Base-by-base conservation (phyloP, 2,797 vertebrate species). In the Acanthurus leucopareius region DNA sequence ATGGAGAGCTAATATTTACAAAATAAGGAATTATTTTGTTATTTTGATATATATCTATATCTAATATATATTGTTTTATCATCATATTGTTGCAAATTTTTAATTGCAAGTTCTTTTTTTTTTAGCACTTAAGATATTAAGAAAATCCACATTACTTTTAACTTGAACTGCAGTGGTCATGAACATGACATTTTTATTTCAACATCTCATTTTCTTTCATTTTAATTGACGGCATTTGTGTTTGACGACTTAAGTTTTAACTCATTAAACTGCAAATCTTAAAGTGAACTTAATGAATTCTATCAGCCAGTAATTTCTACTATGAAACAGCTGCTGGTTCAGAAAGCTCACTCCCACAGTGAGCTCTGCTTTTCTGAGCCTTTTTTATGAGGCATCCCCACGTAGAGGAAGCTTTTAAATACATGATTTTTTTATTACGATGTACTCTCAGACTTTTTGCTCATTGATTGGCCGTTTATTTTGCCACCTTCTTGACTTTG, bases 401-500 rank as follows among this genome's bases (percentile, higher is more conserved):
- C 57, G 28, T 52, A 67, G 59, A 56, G 7, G 47, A 6, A 54
- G 51, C 45, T 54, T 3, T 10, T 52, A 35, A 51, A 11, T 2
- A 25, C 25, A 45, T 44, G 19, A 19, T 44, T 53, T 42, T 42
- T 69, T 25, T 22, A 10, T 63, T 56, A 38, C 47, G n/a, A 59
- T 5, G 5, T 2, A 22, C 4, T 59, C 54, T 56, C 13, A 62
- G 10, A 48, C 56, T 25, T 59, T 16, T 10, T 9, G 15, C 54
- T 42, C 4, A 32, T 10, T 47, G 17, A 72, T 20, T n/a, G 57
- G 3, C 10, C 7, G 58, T 71, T 67, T 65, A 45, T 63, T 53
- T 3, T n/a, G 10, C 65, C 13, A 40, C 38, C 61, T 66, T 54
- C 35, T 14, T 38, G 19, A 72, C 28, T 74, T 56, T 77, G 22